Conservation (phyloP, 1,140 invertebrate species). For the Seison nebaliae region DNA sequence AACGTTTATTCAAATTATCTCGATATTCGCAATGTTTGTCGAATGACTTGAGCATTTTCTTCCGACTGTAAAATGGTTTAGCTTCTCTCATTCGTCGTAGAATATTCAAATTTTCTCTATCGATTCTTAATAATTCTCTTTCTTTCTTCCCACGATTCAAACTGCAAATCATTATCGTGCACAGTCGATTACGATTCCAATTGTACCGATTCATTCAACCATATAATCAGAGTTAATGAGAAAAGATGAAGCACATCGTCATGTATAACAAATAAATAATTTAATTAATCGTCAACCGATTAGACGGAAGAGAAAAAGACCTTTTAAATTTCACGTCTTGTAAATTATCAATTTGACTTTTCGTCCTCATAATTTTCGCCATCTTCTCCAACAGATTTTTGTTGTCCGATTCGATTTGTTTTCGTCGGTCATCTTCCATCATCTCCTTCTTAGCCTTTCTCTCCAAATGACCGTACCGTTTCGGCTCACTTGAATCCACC, state of each 20-base stretch:
- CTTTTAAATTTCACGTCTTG: conserved; percentile 25
- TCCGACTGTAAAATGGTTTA: no score
- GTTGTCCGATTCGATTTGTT: conserved; percentile 26
- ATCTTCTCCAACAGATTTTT: conserved; percentile 25
- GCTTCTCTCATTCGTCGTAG: conserved; percentile 20
- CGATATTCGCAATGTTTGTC: no score
- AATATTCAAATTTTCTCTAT: conserved; percentile 22
- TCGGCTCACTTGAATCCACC: conserved; percentile 25
- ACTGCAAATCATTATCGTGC: no score
- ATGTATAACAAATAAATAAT: background rate
- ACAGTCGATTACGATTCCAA: no score
- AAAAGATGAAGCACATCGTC: background rate
- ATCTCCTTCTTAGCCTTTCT: conserved; percentile 18
- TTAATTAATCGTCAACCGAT: background rate
- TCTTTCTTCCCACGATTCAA: conserved; percentile 24
- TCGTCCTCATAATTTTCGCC: conserved; percentile 24
- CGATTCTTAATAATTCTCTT: conserved; percentile 20
- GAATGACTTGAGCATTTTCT: no score
- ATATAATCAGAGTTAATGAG: background rate
- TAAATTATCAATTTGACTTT: conserved; percentile 22
- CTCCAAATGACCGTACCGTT: conserved; percentile 29
- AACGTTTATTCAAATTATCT: no score
- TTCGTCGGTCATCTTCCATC: conserved; percentile 24
- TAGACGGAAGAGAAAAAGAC: conserved; percentile 15
- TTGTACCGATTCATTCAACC: background rate